Evolutionary conservation across 2,888 invertebrate species (phyloP).

Genomic region (Alloplasta piceator): DNA sequence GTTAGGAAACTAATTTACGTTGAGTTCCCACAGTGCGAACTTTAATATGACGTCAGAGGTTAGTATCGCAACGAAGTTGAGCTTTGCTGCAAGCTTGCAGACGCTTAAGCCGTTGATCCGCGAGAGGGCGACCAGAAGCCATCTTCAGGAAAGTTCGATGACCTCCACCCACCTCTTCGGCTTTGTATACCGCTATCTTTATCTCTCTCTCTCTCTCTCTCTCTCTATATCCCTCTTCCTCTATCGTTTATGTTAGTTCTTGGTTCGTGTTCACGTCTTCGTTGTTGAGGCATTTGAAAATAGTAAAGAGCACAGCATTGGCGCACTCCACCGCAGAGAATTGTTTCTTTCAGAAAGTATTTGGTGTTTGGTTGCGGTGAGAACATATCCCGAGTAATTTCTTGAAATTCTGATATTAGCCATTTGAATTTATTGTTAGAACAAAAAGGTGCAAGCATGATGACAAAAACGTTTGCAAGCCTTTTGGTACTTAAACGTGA

Average conservation of each 20-base stretch:
- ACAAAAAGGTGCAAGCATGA: too few relatives aligned
- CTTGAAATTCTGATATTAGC: too few relatives aligned
- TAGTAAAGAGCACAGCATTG: conserved; percentile 37
- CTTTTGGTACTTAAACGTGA: too few relatives aligned
- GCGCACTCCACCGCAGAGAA: conserved; percentile 3
- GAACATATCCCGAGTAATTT: too few relatives aligned
- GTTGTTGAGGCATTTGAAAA: conserved; percentile 48
- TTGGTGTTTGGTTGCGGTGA: too few relatives aligned
- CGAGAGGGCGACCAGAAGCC: conserved; percentile 69
- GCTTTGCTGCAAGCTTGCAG: background rate
- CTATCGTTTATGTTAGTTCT: background rate
- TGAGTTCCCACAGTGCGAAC: too few relatives aligned
- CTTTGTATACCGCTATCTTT: background rate
- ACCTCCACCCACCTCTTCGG: conserved; percentile 54
- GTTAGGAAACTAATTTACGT: too few relatives aligned
- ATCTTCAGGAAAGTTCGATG: conserved; percentile 65
- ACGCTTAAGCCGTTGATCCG: background rate
- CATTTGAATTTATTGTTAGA: too few relatives aligned
- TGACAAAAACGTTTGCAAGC: too few relatives aligned
- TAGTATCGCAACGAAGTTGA: background rate
- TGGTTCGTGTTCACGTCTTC: background rate
- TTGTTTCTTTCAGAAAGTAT: too few relatives aligned
- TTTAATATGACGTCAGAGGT: too few relatives aligned
- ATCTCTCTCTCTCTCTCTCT: background rate
- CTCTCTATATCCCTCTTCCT: background rate